These are phyloP conservation scores for Oriolus oriolus DNA, from an alignment of 2,113 vertebrate species.

Conservation along the genomic window DNA sequence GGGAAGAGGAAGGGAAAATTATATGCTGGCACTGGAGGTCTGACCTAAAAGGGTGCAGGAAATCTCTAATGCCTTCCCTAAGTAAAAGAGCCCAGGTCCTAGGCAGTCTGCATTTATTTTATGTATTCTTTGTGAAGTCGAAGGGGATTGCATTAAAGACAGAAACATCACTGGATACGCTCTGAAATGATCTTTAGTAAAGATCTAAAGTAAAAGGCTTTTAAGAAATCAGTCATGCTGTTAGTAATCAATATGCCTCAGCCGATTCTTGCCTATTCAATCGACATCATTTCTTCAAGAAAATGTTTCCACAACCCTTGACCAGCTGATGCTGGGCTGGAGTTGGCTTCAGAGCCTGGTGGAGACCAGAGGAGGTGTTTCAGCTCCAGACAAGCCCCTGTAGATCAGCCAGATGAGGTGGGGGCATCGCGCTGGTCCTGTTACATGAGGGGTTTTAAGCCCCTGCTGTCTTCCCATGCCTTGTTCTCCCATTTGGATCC, in stretches of 20 bases:
- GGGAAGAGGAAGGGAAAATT: neutral
- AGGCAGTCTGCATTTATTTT: neutral
- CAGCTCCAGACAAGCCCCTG: neutral
- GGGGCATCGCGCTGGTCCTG: rapidly evolving
- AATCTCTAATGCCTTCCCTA: neutral
- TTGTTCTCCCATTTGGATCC: neutral
- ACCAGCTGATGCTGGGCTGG: neutral
- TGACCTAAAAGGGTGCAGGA: neutral
- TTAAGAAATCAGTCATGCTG: neutral
- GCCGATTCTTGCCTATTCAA: neutral
- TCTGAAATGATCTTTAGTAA: neutral
- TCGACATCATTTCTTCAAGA: neutral
- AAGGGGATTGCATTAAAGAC: neutral
- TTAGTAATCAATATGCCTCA: neutral
- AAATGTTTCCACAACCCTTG: neutral
- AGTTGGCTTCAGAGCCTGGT: neutral
- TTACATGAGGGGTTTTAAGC: neutral
- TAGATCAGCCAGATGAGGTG: neutral
- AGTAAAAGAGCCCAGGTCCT: neutral
- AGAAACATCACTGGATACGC: neutral
- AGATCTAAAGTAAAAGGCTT: neutral
- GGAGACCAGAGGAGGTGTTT: neutral
- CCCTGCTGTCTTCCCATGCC: rapidly evolving
- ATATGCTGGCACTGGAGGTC: neutral
- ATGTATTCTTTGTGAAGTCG: neutral